Evolutionary conservation across 2,797 vertebrate genomes (phyloP).

Genomic region (Sebastolobus alascanus): DNA sequence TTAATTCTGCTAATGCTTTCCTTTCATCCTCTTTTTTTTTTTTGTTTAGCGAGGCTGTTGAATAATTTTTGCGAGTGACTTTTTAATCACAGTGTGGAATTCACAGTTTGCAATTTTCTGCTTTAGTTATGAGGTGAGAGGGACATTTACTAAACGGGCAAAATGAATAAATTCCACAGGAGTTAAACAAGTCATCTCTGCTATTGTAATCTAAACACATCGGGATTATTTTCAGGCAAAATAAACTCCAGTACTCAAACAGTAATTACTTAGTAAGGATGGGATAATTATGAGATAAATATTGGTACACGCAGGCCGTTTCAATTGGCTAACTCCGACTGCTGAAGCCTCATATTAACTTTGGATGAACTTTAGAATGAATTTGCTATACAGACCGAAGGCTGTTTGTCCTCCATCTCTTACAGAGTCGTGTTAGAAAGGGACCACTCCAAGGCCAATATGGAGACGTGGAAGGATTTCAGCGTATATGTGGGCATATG

Average conservation of each 20-base stretch:
- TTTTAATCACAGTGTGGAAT: conserved; percentile 38
- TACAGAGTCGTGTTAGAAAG: background rate
- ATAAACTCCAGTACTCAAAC: background rate
- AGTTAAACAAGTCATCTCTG: background rate
- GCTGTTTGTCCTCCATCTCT: background rate
- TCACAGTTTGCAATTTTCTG: conserved; percentile 25
- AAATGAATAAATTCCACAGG: conserved; percentile 20
- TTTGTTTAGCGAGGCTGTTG: conserved; percentile 27
- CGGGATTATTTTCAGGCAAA: conserved; percentile 1
- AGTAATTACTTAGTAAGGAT: conserved; percentile 6
- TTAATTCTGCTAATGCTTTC: conserved; percentile 57
- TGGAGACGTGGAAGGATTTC: background rate
- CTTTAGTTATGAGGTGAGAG: conserved; percentile 16
- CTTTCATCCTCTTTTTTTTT: conserved; percentile 35
- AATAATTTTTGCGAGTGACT: conserved; percentile 30
- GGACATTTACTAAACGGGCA: conserved; percentile 3
- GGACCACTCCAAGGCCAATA: background rate
- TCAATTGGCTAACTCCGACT: background rate
- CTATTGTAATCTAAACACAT: background rate
- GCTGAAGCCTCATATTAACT: background rate
- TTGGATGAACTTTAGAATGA: background rate
- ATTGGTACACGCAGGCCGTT: background rate
- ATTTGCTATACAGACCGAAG: background rate
- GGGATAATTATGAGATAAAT: conserved; percentile 16
- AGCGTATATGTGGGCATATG: background rate